Percentiles rank a stretch among this genome's conserved stretches.
Evolutionary conservation across 2,888 invertebrate species (phyloP).

Genomic region (Noctuana brunneofusca): DNA sequence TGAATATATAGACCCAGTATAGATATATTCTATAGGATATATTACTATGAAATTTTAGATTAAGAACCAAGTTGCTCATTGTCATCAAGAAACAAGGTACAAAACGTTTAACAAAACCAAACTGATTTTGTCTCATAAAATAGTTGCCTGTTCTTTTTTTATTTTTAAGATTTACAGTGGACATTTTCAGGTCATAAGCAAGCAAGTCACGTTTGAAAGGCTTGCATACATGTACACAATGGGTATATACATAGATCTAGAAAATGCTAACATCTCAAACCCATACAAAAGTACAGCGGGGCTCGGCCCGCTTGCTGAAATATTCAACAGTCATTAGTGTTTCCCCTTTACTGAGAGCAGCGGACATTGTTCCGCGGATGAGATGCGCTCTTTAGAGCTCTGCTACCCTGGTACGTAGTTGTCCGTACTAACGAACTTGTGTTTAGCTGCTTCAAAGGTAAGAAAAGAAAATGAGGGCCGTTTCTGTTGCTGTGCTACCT

Average conservation of each 20-base stretch:
- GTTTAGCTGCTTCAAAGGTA: conserved; percentile 35
- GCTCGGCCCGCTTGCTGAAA: conserved; percentile 49
- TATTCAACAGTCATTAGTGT: conserved; percentile 69
- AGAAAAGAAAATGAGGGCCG: conserved; percentile 24
- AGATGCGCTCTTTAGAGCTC: conserved; percentile 37
- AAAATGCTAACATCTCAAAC: conserved; percentile 19
- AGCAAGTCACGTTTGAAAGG: not conserved
- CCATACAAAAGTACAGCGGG: conserved; percentile 31
- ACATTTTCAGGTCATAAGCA: not conserved
- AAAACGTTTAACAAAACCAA: too few relatives aligned
- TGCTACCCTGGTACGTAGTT: conserved; percentile 43
- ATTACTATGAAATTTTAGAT: too few relatives aligned
- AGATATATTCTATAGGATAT: too few relatives aligned
- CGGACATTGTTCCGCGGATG: conserved; percentile 38
- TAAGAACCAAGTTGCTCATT: too few relatives aligned
- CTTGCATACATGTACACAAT: not conserved
- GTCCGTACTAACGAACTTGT: conserved; percentile 39
- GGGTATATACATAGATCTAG: not conserved
- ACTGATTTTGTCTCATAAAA: too few relatives aligned
- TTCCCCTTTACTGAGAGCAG: conserved; percentile 45
- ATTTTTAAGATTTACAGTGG: not conserved
- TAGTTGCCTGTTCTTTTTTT: too few relatives aligned
- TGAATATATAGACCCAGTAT: too few relatives aligned
- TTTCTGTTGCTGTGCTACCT: not conserved
- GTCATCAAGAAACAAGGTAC: too few relatives aligned